These are phyloP conservation scores for Syngnathus acus DNA, from an alignment of 2,797 vertebrate species.

Conservation along the genomic window DNA sequence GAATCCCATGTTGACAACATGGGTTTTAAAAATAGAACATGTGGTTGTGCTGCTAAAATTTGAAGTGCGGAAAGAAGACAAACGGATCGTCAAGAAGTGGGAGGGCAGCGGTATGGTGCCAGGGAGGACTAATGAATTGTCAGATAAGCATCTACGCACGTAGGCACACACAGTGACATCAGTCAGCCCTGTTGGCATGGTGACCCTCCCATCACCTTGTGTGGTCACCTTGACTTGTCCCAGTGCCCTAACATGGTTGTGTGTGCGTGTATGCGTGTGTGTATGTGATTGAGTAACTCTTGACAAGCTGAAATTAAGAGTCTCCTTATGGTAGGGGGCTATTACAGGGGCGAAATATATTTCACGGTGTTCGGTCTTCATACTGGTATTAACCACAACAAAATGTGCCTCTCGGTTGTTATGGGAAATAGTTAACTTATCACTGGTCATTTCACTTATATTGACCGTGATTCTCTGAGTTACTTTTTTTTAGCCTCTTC, in stretches of 20 bases:
- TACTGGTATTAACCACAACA: background rate
- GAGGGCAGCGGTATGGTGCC: conserved; percentile 30
- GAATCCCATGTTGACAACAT: background rate
- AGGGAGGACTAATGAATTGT: conserved; percentile 38
- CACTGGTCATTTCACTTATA: background rate
- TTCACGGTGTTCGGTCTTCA: conserved; percentile 27
- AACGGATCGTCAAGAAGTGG: conserved; percentile 25
- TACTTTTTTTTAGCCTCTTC: no score
- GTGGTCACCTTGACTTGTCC: conserved; percentile 4
- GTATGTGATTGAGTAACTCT: conserved; percentile 34
- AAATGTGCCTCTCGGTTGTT: background rate
- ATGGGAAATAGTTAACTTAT: background rate
- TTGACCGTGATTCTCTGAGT: no score
- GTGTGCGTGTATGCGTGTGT: background rate
- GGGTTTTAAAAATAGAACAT: background rate
- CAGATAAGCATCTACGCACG: conserved; percentile 20
- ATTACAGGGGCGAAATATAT: conserved; percentile 52
- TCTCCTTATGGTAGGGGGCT: conserved; percentile 39
- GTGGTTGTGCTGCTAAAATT: background rate
- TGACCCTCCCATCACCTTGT: background rate
- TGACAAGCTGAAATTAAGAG: conserved; percentile 56
- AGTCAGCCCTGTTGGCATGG: conserved; percentile 10
- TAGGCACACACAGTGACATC: conserved; percentile 6
- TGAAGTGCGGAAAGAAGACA: conserved; percentile 11
- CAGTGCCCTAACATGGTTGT: background rate